Evolutionary conservation across 2,888 invertebrate genomes (phyloP).

Genomic region (Camponotus fellah): DNA sequence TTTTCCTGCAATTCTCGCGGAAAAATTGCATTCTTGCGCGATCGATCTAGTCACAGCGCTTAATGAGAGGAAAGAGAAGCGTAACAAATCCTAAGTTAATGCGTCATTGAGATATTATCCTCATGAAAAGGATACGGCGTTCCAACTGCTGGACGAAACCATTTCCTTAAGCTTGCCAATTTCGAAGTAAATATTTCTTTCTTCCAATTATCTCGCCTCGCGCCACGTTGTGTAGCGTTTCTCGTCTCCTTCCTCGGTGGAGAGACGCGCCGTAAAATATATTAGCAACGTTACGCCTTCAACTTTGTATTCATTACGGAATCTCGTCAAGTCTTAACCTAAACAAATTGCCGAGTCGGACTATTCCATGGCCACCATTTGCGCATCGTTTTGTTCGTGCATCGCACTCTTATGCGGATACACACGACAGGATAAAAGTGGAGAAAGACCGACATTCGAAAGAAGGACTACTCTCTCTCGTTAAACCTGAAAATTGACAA

Average conservation of each 20-base stretch:
- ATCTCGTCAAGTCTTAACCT: slow-evolving; percentile 79
- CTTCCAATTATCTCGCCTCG: slow-evolving; percentile 69
- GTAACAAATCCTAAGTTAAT: slow-evolving; percentile 69
- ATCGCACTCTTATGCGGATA: not conserved
- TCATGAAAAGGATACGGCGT: slow-evolving; percentile 2
- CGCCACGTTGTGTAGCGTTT: slow-evolving; percentile 11
- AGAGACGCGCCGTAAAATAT: slow-evolving; percentile 25
- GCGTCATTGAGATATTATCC: slow-evolving; percentile 71
- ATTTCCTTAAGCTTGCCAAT: slow-evolving; percentile 74
- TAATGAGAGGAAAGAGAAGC: slow-evolving; percentile 61
- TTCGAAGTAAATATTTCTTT: slow-evolving; percentile 79
- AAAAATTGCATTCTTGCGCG: slow-evolving; percentile 25
- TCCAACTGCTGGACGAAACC: slow-evolving; percentile 51
- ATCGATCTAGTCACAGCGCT: slow-evolving; percentile 21
- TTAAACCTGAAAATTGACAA: slow-evolving; percentile 53
- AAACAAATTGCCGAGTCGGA: slow-evolving; percentile 78
- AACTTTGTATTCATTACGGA: slow-evolving; percentile 82
- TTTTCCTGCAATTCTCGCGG: slow-evolving; percentile 9
- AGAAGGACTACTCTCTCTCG: slow-evolving; percentile 23
- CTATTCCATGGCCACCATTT: slow-evolving; percentile 44
- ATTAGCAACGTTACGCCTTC: slow-evolving; percentile 39
- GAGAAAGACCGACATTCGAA: not conserved
- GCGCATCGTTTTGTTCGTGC: slow-evolving; percentile 29
- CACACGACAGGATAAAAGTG: not conserved
- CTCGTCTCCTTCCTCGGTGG: not conserved